Evolutionary conservation across 1,140 invertebrate genomes (phyloP).

Genomic region (Brachionus angularis): DNA sequence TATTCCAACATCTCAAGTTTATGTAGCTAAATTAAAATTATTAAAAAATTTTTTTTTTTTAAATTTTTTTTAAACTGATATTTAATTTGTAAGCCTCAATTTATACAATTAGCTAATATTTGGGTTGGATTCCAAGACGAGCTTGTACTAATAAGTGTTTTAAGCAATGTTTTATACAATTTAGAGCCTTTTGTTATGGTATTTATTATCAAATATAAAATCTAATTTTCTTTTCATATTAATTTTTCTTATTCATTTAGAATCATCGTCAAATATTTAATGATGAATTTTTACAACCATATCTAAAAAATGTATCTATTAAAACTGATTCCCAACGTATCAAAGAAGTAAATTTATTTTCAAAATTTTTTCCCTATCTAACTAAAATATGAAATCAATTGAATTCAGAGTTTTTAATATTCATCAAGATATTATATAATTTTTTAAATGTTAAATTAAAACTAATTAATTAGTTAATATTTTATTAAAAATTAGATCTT

Average conservation of each 20-base stretch:
- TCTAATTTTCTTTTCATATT: neutral
- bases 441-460: no score
- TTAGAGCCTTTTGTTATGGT: conserved; percentile 56
- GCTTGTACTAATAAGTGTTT: conserved; percentile 57
- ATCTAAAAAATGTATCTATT: conserved; percentile 49
- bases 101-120: conserved; percentile 56
- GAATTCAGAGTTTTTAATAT: no score
- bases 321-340: conserved; percentile 55
- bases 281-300: conserved; percentile 53
- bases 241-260: conserved; percentile 1
- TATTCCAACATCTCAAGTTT: conserved; percentile 58
- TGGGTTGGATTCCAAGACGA: conserved; percentile 60
- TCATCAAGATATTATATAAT: no score
- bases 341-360: no score
- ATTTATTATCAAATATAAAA: conserved; percentile 2
- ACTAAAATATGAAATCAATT: no score
- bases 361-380: no score
- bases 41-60: neutral
- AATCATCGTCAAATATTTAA: conserved; percentile 48
- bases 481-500: neutral
- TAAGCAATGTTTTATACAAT: conserved; percentile 58
- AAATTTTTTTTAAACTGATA: neutral
- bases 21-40: conserved; percentile 50
- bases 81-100: conserved; percentile 54
- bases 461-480: no score